phyloP scores from a whole-genome alignment of 2,113 vertebrate species.

The Psilopsiagon aymara region DNA sequence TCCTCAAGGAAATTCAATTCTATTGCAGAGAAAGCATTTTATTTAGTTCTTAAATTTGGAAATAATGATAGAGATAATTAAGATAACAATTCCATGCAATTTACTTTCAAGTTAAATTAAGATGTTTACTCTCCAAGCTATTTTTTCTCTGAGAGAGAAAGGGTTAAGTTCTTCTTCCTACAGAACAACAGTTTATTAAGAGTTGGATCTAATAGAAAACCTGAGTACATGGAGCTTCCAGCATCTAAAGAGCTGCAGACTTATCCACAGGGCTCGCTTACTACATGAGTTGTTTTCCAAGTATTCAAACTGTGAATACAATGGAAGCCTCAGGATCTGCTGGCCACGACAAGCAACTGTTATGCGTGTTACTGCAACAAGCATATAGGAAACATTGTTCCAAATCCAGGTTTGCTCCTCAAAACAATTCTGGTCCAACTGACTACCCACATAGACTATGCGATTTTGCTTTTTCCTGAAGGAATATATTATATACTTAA shows the following conservation, averaged over 20 bases:
- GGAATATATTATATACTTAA: background rate
- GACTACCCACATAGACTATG: background rate
- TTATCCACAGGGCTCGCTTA: background rate
- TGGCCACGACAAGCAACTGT: background rate
- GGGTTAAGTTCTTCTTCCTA: background rate
- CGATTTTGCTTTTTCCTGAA: background rate
- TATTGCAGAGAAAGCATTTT: conserved; percentile 8
- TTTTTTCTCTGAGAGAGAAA: background rate
- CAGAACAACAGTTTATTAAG: background rate
- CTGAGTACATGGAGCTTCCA: background rate
- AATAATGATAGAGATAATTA: conserved; percentile 15
- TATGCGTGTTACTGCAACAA: background rate
- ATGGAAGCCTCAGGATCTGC: background rate
- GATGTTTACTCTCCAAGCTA: background rate
- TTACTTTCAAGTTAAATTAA: conserved; percentile 20
- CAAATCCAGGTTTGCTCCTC: background rate
- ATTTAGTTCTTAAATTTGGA: conserved; percentile 3
- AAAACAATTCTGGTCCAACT: background rate
- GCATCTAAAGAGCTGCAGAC: background rate
- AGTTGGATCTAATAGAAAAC: background rate
- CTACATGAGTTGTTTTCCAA: background rate
- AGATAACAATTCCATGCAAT: background rate
- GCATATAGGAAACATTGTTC: background rate
- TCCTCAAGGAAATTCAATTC: conserved; percentile 6
- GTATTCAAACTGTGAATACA: background rate